Base-by-base conservation (phyloP, 2,113 vertebrate species). In the Callipepla squamata region DNA sequence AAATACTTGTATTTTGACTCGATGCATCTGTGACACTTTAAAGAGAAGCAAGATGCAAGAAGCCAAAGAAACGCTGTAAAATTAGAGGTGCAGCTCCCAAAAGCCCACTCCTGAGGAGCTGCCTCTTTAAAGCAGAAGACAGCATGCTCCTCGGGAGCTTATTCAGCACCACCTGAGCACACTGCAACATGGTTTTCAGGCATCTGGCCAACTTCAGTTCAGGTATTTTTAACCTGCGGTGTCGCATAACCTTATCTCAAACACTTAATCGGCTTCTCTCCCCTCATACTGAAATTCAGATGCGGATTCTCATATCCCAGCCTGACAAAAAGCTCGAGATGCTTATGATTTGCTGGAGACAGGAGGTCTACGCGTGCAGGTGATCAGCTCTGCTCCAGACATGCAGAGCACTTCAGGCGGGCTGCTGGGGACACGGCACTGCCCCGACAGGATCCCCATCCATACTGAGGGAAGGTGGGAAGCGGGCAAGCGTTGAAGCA, bases 201-300 rank as follows among this genome's bases (percentile, higher is more conserved):
- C 94, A 89, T 0, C 4, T 63, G 80, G 96, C 96, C 96, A 96
- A 94, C 82, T 73, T 85, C 93, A 82, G 87, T 88, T 92, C 95
- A 96, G 96, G 96, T 96, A 95, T 97, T 97, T 97, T 94, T 95
- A 97, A 96, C 95, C 95, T 91, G 92, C 57, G 95, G 97, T 97
- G 94, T 97, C 97, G 92, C 80, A 92, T 97, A 97, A 95, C 97
- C 95, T 97, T 97, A 98, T 98, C 97, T 96, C 94, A 94, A 97
- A 96, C 95, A 96, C 96, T 97, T 96, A 94, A 97, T 97, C 97
- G 79, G 96, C 86, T 94, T 90, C 93, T 85, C 84, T 75, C 82
- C 87, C 73, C 81, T 57, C 89, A 66, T 48, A 87, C 4, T 95
- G 96, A 94, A 97, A 97, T 93, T 93, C 95, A 94, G 97, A 94